A percentile compares a stretch with the other conserved stretches of the same genome.
Conservation (phyloP, 2,797 vertebrate species). For the Limnodromus scolopaceus region DNA sequence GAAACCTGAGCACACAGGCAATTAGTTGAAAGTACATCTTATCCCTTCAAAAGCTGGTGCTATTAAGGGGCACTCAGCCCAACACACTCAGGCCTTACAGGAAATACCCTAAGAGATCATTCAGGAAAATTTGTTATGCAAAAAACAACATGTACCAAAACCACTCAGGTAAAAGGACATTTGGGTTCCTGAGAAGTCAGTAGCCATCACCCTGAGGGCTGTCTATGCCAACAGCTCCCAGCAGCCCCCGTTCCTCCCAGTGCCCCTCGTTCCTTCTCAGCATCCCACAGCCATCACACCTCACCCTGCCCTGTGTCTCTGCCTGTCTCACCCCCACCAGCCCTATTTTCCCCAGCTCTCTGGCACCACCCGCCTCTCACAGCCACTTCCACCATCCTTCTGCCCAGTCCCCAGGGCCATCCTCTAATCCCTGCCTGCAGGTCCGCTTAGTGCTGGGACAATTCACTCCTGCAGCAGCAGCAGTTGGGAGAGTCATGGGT, state of each 20-base stretch:
- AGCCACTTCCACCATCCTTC: background rate
- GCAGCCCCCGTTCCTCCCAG: background rate
- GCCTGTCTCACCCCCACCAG: background rate
- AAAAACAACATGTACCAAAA: background rate
- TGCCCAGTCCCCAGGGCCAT: background rate
- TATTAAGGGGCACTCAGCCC: background rate
- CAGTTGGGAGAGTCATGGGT: background rate
- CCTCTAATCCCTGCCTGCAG: background rate
- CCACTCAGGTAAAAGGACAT: background rate
- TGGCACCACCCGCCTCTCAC: background rate
- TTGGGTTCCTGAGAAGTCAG: background rate
- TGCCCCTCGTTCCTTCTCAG: background rate
- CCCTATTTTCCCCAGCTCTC: background rate
- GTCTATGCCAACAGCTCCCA: background rate
- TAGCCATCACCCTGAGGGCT: background rate
- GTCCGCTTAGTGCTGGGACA: background rate
- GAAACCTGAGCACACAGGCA: constrained; percentile 1
- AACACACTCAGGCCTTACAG: background rate
- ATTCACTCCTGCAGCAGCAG: background rate
- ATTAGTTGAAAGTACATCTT: constrained; percentile 52
- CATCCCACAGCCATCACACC: accelerated
- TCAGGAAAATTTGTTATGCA: background rate
- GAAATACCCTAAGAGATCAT: background rate
- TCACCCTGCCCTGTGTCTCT: background rate
- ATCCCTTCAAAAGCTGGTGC: constrained; percentile 8